Base-by-base conservation (phyloP, 2,888 invertebrate genomes). In the Pterobdella sp. region DNA sequence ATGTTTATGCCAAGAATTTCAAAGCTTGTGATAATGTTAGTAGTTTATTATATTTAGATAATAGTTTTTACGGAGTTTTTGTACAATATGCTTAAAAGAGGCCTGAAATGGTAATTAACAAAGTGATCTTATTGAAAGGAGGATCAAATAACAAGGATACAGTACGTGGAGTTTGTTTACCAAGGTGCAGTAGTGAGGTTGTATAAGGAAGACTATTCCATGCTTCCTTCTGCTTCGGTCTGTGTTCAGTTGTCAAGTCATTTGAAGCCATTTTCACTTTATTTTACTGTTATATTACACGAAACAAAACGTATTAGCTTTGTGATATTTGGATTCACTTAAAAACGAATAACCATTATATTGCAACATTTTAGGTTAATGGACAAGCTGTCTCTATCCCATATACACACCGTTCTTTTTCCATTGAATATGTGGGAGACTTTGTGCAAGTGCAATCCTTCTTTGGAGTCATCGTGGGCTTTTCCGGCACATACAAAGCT, bases 101-200 rank as follows among this genome's bases (percentile, higher is more conserved):
- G 7, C 10, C n/a, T 63, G 10, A n/a, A n/a, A 63, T 7, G 10
- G 10, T 63, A 63, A n/a, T n/a, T 26, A 14, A 63, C 7, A 63
- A 63, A 26, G 10, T 7, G 7, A 26, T 29, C 10, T 14, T 63
- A 14, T 63, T 34, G 37, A 42, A 42, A 26, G 3, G 14, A 10
- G 18, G 42, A 18, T 68, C 68, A 68, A 2, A 18, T 37, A n/a
- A 42, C 68, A 26, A 34, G 26, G 29, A 35, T 68, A 34, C 14
- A 42, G 42, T 68, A 68, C 37, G 68, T 68, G 29, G 68, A 68
- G 26, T 68, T 68, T 26, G 68, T 68, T 10, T 68, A 37, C 37
- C 14, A 68, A 26, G 68, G 37, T 4, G 35, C 18, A 36, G 37
- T 2, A 36, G 68, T 68, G 10, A 36, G 37, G 37, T 34, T 68